A percentile compares a stretch with the other conserved stretches of the same genome.
phyloP scores from a whole-genome alignment of 2,888 invertebrate genomes.

The Philonicus albiceps region DNA sequence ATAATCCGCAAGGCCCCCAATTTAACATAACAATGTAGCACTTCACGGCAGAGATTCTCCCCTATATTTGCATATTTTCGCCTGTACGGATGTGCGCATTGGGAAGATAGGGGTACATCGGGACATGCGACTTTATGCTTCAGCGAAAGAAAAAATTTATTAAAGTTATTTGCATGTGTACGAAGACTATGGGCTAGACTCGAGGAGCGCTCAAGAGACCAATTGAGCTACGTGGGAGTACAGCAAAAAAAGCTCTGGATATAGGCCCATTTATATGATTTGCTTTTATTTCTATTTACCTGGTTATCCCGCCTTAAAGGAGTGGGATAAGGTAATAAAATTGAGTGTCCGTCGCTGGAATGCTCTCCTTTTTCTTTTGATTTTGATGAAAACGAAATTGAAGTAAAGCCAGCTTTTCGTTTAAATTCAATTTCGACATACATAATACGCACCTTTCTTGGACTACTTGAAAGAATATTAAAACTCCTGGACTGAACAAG shows the following conservation, averaged over 20 bases:
- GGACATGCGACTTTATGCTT: neutral
- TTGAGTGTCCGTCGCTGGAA: neutral
- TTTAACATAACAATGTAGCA: constrained; percentile 16
- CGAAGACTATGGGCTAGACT: neutral
- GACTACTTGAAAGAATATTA: neutral
- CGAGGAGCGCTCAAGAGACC: neutral
- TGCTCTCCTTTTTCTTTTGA: neutral
- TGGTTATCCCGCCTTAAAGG: neutral
- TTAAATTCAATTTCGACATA: neutral
- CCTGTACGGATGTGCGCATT: neutral
- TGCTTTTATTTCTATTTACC: neutral
- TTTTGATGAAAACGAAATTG: neutral
- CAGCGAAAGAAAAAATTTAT: neutral
- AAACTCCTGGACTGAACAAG: neutral
- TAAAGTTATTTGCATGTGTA: neutral
- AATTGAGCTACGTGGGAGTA: neutral
- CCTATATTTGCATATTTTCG: neutral
- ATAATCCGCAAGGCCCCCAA: neutral
- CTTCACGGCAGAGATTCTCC: neutral
- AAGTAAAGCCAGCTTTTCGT: neutral
- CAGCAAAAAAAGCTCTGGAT: neutral
- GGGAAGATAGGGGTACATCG: neutral
- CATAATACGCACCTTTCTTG: neutral
- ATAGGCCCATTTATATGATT: neutral
- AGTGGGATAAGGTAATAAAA: neutral